Conservation (phyloP, 2,113 vertebrate genomes). For the Todiramphus saurophagus region DNA sequence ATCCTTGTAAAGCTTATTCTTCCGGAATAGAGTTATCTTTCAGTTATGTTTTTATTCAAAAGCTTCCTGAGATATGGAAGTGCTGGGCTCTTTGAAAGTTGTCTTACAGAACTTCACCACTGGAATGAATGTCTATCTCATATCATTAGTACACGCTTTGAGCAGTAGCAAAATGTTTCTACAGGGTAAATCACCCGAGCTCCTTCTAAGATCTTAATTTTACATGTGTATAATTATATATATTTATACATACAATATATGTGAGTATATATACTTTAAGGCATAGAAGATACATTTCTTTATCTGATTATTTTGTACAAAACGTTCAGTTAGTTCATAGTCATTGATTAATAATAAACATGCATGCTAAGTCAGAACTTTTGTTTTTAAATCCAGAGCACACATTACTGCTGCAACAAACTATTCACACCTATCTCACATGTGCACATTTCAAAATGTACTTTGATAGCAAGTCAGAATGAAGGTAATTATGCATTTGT, state of each 20-base stretch:
- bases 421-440: neutral
- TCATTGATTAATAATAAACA: neutral
- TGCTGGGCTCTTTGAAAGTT: neutral
- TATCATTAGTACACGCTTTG: neutral
- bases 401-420: neutral
- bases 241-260: neutral
- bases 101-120: neutral
- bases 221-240: neutral
- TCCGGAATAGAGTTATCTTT: neutral
- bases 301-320: neutral
- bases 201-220: neutral
- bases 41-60: neutral
- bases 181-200: neutral
- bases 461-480: neutral
- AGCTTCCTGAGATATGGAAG: neutral
- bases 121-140: rapidly evolving
- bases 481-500: neutral
- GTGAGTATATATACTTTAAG: neutral
- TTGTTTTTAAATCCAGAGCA: neutral
- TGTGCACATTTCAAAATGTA: neutral
- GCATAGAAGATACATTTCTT: neutral
- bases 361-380: neutral
- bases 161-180: neutral
- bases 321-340: neutral
- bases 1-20: neutral